phyloP scores from a whole-genome alignment of 2,113 vertebrate species.

The Bagarius yarrelli region DNA sequence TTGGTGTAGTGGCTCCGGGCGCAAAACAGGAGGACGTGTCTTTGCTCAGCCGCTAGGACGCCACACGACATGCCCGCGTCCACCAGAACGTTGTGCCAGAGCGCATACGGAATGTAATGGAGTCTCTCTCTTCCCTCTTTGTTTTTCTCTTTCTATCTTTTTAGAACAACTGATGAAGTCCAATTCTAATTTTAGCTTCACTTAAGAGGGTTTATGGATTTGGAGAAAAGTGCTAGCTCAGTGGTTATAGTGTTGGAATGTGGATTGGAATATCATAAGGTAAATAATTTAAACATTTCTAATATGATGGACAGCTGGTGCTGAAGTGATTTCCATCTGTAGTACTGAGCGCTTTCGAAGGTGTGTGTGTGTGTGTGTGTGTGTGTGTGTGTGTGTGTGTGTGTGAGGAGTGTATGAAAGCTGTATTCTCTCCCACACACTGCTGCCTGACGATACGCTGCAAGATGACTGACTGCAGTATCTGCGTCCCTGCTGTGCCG shows the following conservation, averaged over 20 bases:
- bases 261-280: no score
- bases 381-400: no score
- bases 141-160: neutral
- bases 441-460: slow-evolving; percentile 10
- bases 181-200: neutral
- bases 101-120: neutral
- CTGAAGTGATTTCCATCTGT: neutral
- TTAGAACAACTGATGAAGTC: neutral
- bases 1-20: slow-evolving; percentile 48
- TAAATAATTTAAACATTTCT: no score
- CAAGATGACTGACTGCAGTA: slow-evolving; percentile 14
- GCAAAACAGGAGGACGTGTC: slow-evolving; percentile 31
- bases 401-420: slow-evolving; percentile 4
- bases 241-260: no score
- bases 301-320: no score
- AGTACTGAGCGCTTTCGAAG: neutral
- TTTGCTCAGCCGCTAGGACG: slow-evolving; percentile 23
- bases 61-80: slow-evolving; percentile 41
- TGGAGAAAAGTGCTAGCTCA: no score
- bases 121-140: neutral
- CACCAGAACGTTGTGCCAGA: slow-evolving; percentile 14
- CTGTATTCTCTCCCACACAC: slow-evolving; percentile 22
- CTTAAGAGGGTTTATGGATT: neutral
- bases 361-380: no score
- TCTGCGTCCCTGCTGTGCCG: slow-evolving; percentile 17